Percentiles rank a stretch among this genome's conserved stretches.
phyloP scores from a whole-genome alignment of 2,888 invertebrate genomes.

The Taphrorychus bicolor region DNA sequence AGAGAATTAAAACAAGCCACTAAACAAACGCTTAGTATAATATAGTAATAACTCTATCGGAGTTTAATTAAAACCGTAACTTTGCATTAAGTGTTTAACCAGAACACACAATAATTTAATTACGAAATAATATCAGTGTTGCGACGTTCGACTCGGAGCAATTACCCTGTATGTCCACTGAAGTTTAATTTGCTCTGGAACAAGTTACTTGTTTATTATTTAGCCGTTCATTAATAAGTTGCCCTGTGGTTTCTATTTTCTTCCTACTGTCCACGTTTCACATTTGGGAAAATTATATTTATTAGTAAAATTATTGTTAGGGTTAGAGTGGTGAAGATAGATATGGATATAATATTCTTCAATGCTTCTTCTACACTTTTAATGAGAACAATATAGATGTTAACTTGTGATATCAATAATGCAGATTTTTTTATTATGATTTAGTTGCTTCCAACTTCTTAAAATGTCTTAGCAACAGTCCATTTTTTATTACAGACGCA shows the following conservation, averaged over 20 bases:
- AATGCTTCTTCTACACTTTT: too few relatives aligned
- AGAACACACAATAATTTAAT: slow-evolving; percentile 47
- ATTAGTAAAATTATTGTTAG: too few relatives aligned
- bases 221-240: slow-evolving; percentile 30
- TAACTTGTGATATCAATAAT: too few relatives aligned
- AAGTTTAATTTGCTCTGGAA: slow-evolving; percentile 46
- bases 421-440: too few relatives aligned
- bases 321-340: too few relatives aligned
- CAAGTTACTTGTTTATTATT: slow-evolving; percentile 39
- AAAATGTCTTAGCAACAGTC: too few relatives aligned
- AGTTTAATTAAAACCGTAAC: slow-evolving; percentile 46
- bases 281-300: too few relatives aligned
- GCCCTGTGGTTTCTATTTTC: slow-evolving; percentile 1
- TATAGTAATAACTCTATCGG: slow-evolving; percentile 43
- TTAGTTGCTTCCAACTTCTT: too few relatives aligned
- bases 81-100: slow-evolving; percentile 46
- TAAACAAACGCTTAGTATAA: slow-evolving; percentile 31
- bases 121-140: slow-evolving; percentile 45
- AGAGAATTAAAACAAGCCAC: slow-evolving; percentile 5
- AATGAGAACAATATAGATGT: too few relatives aligned
- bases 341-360: too few relatives aligned
- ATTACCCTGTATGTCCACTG: slow-evolving; percentile 48
- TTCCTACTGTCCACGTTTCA: too few relatives aligned
- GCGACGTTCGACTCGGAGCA: slow-evolving; percentile 45
- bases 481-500: too few relatives aligned